Percentiles rank a stretch among this genome's conserved stretches.
These are phyloP conservation scores for Philotrypesis tridentata DNA, from an alignment of 1,140 invertebrate species.

Conservation along the genomic window DNA sequence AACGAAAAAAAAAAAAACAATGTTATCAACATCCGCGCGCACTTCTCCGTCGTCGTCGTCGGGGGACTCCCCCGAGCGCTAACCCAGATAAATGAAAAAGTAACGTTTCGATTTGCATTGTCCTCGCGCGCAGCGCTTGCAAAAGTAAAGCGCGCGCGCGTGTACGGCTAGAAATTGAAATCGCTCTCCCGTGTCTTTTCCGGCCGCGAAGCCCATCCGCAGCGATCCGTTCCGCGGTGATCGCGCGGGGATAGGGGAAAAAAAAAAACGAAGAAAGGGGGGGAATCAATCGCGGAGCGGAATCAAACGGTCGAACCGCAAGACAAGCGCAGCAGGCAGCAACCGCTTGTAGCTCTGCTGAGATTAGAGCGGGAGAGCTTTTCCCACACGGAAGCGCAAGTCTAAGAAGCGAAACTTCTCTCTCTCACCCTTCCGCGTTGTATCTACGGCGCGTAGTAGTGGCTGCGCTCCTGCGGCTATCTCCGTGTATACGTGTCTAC, in stretches of 20 bases:
- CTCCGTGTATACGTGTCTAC: neutral
- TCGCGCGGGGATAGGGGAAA: no score
- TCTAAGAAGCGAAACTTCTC: conserved; percentile 11
- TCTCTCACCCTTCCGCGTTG: no score
- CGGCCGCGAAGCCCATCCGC: neutral
- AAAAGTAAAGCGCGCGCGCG: neutral
- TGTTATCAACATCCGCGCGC: neutral
- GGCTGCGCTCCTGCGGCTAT: no score
- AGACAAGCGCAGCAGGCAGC: neutral
- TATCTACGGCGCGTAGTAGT: no score
- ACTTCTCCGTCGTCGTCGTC: no score
- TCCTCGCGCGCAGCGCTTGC: neutral
- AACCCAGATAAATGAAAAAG: neutral
- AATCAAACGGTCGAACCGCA: neutral
- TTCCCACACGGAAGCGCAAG: neutral
- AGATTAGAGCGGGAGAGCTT: neutral
- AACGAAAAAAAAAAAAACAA: no score
- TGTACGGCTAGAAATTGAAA: neutral
- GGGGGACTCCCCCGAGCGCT: neutral
- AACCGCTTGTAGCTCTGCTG: neutral
- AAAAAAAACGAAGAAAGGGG: neutral
- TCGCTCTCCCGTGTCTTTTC: neutral
- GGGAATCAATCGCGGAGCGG: neutral
- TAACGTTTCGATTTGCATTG: neutral
- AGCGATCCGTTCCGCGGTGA: no score